Base-by-base conservation (phyloP, 2,888 invertebrate species). In the Spialia ferax region DNA sequence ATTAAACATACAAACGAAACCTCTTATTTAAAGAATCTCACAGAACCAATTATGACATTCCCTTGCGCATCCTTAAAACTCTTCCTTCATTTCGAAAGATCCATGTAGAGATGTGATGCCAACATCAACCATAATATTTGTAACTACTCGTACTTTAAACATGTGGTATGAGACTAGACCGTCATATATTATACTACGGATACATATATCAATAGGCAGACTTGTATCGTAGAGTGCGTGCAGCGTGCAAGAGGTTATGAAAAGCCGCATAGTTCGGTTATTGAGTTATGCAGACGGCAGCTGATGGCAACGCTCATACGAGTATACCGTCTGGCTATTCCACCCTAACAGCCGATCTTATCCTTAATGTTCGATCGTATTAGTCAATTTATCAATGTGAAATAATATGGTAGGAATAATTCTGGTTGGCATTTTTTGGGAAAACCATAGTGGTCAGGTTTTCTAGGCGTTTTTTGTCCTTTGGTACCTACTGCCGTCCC, bases 261-360 rank as follows among this genome's bases (percentile, higher is more conserved):
- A 76, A 79, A 74, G 75, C 71, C 77, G 84, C 88, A 91, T 91
- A 90, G 87, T 86, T 91, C 79, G 80, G 87, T 80, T 91, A 92
- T 91, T 90, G 88, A 91, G 91, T 87, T 92, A 92, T 92, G 92
- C 91, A 91, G 92, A 88, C 91, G 67, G 79, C 70, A 68, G 78
- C 79, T 78, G 74, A 75, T 73, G 74, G 73, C 69, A 67, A 56
- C 63, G 70, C 70, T 74, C 71, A 73, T 84, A 85, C 84, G 82
- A 48, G 48, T 20, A 48, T 77, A 78, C 73, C 74, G 87, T 86
- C 86, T 85, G 81, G 82, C 79, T 66, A 54, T 66, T 26, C 59
- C 59, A 42, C 65, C 55, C 63, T 29, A 55, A 38, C 26, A 1
- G 23, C 65, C 59, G 38, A 54, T 52, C 18, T 15, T 42, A 18